Percentiles rank a stretch among this genome's conserved stretches.
Evolutionary conservation across 92 coral and sea anemone species (phyloP).

Genomic region (Epizoanthus illoricatus): DNA sequence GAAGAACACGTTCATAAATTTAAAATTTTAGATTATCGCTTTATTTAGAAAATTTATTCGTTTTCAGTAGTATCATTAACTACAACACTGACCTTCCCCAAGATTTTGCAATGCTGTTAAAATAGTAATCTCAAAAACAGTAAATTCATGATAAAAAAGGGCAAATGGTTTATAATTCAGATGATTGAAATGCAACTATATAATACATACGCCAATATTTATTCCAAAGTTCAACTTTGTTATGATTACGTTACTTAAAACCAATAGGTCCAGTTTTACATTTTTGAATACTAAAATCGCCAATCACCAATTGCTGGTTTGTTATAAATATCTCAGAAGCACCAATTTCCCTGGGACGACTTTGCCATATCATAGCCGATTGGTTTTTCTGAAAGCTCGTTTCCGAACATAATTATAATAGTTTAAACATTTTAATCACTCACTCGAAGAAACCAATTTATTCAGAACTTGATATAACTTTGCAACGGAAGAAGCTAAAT

Average conservation of each 20-base stretch:
- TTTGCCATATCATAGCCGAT: slow-evolving; percentile 16
- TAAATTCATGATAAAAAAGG: slow-evolving; percentile 2
- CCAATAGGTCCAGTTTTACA: background rate
- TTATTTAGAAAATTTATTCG: background rate
- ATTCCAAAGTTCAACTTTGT: slow-evolving; percentile 39
- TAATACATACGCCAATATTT: slow-evolving; percentile 10
- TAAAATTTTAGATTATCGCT: background rate
- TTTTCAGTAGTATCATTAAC: background rate
- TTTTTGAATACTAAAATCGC: background rate
- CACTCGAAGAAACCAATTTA: slow-evolving; percentile 62
- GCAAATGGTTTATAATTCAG: background rate
- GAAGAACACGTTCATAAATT: background rate
- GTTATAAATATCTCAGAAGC: background rate
- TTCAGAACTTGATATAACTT: slow-evolving; percentile 47
- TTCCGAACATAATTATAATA: slow-evolving; percentile 81
- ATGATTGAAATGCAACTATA: slow-evolving; percentile 16
- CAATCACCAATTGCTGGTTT: background rate
- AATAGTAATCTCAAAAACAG: slow-evolving; percentile 2
- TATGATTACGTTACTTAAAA: slow-evolving; percentile 3
- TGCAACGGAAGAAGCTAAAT: slow-evolving; percentile 55
- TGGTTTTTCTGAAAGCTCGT: slow-evolving; percentile 48
- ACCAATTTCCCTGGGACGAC: background rate
- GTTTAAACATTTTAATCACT: slow-evolving; percentile 72
- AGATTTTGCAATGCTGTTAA: background rate
- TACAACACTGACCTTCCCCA: background rate